phyloP scores from a whole-genome alignment of 2,113 vertebrate genomes.

The Ariopsis seemanni region DNA sequence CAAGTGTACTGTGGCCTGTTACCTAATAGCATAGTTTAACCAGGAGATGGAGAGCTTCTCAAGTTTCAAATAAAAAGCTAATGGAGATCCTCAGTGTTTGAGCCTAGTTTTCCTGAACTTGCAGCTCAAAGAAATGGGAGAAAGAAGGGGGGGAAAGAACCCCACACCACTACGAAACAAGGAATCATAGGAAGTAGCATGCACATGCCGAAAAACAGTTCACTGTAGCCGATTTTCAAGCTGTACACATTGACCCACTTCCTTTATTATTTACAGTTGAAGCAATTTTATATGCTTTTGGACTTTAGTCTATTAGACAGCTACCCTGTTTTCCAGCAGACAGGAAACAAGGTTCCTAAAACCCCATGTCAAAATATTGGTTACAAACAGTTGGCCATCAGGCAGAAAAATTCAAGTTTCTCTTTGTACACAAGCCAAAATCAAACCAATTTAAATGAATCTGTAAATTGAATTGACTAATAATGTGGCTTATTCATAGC shows the following conservation, averaged over 20 bases:
- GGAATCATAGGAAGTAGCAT: background rate
- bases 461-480: background rate
- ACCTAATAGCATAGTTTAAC: background rate
- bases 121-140: background rate
- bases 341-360: background rate
- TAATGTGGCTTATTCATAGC: background rate
- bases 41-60: background rate
- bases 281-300: background rate
- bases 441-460: background rate
- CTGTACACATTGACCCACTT: background rate
- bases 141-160: too few relatives aligned
- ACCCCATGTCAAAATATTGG: background rate
- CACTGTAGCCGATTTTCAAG: background rate
- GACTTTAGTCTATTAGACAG: background rate
- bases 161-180: background rate
- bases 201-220: background rate
- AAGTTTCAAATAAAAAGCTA: background rate
- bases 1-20: background rate
- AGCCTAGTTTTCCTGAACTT: background rate
- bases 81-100: background rate
- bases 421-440: background rate
- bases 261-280: background rate
- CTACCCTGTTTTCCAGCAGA: background rate
- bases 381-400: background rate
- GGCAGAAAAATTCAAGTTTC: background rate